Evolutionary conservation across 92 coral and sea anemone species (phyloP).

Genomic region (Pocillopora meandrina): DNA sequence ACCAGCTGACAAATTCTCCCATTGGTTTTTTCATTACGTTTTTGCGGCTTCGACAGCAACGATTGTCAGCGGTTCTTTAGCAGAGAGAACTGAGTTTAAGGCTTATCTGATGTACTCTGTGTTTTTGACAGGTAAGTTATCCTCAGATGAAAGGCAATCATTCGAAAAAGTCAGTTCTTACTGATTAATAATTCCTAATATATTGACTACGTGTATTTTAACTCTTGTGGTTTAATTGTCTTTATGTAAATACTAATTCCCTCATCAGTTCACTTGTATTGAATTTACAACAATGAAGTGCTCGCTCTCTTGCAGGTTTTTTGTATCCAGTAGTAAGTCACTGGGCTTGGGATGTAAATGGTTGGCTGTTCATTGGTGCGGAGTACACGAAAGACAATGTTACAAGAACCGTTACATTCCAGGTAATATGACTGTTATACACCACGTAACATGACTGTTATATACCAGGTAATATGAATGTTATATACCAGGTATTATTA

Average conservation of each 20-base stretch:
- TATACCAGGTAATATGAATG: too few species aligned
- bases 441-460: not conserved
- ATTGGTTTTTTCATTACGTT: constrained; percentile 95
- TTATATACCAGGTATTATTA: too few species aligned
- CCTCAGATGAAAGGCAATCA: too few species aligned
- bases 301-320: constrained; percentile 59
- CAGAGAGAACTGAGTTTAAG: constrained; percentile 92
- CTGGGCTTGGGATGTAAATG: constrained; percentile 88
- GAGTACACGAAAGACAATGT: constrained; percentile 16
- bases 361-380: constrained; percentile 77
- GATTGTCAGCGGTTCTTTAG: constrained; percentile 97
- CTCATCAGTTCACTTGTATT: too few species aligned
- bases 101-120: constrained; percentile 83
- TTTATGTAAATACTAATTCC: not conserved
- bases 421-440: constrained; percentile 40
- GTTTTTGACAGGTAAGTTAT: constrained; percentile 71
- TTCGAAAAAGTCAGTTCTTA: too few species aligned
- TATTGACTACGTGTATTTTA: not conserved
- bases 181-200: too few species aligned
- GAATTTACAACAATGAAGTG: too few species aligned
- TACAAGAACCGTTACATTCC: constrained; percentile 43
- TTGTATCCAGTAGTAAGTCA: constrained; percentile 91
- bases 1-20: constrained; percentile 49
- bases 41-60: constrained; percentile 98
- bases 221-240: not conserved